Evolutionary conservation across 53 echinoderm and acorn worm species (phyloP).

Genomic region (Arbacia lixula): DNA sequence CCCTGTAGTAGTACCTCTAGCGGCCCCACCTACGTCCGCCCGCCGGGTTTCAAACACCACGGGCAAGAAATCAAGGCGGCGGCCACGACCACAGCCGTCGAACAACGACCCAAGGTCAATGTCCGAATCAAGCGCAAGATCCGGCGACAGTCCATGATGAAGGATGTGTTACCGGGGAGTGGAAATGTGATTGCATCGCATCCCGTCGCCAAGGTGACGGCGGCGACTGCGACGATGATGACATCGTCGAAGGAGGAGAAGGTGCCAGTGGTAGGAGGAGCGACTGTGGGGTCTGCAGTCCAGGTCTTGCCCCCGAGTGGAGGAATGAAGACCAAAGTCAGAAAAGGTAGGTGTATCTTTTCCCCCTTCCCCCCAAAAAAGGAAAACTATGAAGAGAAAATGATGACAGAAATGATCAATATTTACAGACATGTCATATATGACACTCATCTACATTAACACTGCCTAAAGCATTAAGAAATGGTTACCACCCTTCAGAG

Average conservation of each 20-base stretch:
- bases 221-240: too few relatives aligned
- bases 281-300: conserved; percentile 3
- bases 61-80: conserved; percentile 80
- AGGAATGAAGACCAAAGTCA: conserved; percentile 54
- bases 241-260: too few relatives aligned
- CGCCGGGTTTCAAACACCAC: conserved; percentile 89
- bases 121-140: conserved; percentile 47
- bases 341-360: conserved; percentile 24
- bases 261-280: too few relatives aligned
- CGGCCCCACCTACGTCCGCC: conserved; percentile 86
- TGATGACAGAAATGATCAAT: too few relatives aligned
- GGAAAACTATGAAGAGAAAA: too few relatives aligned
- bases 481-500: too few relatives aligned
- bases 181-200: conserved; percentile 14
- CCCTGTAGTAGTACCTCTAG: conserved; percentile 97
- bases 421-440: too few relatives aligned
- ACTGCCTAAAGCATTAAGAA: too few relatives aligned
- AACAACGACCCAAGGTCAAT: conserved; percentile 32
- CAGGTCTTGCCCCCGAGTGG: conserved; percentile 28
- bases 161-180: conserved; percentile 33
- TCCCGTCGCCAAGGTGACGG: conserved; percentile 23
- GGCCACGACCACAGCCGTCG: background rate
- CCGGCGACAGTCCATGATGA: conserved; percentile 48
- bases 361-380: background rate
- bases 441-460: too few relatives aligned